A percentile compares a stretch with the other conserved stretches of the same genome.
These are phyloP conservation scores for Beroe ovata DNA, from an alignment of 37 sponge, comb jelly and placozoan species.

Conservation along the genomic window DNA sequence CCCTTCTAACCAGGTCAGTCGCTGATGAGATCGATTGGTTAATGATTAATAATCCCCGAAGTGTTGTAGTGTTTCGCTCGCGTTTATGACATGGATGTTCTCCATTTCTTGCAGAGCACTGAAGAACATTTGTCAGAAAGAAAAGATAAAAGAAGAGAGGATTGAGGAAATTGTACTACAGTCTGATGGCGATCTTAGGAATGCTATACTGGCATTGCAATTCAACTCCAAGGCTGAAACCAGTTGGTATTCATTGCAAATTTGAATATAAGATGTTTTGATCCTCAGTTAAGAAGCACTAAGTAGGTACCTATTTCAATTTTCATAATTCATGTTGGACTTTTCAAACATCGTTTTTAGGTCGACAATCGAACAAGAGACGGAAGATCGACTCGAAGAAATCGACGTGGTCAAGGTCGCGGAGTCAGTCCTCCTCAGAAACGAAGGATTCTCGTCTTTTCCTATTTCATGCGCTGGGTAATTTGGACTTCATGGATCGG, in stretches of 20 bases:
- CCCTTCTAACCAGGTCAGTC: conserved; percentile 22
- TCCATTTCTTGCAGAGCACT: too few species aligned
- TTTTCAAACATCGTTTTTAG: too few species aligned
- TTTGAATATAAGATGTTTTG: too few species aligned
- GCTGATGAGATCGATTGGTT: too few species aligned
- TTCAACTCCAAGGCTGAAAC: not conserved
- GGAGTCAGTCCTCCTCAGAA: not conserved
- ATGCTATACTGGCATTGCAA: conserved; percentile 29
- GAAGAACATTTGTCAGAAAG: conserved; percentile 14
- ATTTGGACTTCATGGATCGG: too few species aligned
- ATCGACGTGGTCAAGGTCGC: not conserved
- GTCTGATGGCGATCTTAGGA: conserved; percentile 35
- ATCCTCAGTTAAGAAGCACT: too few species aligned
- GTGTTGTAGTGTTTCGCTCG: too few species aligned
- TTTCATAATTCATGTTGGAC: too few species aligned
- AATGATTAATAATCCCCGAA: too few species aligned
- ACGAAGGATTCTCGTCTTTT: conserved; percentile 7
- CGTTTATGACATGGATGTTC: too few species aligned
- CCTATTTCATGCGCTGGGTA: conserved; percentile 53
- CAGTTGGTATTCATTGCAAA: not conserved
- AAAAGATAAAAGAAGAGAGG: not conserved
- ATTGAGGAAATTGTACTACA: conserved; percentile 3
- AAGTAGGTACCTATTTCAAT: too few species aligned
- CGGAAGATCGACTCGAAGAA: not conserved
- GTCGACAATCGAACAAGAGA: not conserved